Base-by-base conservation (phyloP, 2,888 invertebrate species). In the Tethea ocularis region DNA sequence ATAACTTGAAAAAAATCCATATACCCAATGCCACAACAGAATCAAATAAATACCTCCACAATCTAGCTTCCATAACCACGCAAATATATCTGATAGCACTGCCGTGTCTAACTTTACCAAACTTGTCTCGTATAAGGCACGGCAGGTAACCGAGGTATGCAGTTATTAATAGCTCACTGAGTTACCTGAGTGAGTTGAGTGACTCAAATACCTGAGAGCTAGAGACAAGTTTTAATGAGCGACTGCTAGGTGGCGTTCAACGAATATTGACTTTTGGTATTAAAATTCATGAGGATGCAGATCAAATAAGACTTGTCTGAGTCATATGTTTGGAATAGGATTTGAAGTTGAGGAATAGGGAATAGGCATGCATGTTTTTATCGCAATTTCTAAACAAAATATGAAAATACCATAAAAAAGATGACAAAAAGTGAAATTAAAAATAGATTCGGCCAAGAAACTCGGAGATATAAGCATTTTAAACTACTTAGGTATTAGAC, bases 171-270 rank as follows among this genome's bases (percentile, higher is more conserved):
- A 13, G 57, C 57, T 51, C 17, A 17, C 38, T 13, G 46, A 46
- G 46, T 46, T 46, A 46, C 8, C 20, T 26, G 60, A 60, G 58
- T 38, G 22, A 46, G n/a, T 33, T 46, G 61, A 60, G 60, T 38
- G 17, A 56, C 57, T 51, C 58, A 46, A 46, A 46, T 46, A 46
- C 46, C 46, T 46, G 7, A 59, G 61, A 15, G 52, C 15, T 29
- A 26, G 57, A 58, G 61, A 61, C 63, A 65, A 67, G 65, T 65
- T 67, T 65, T 65, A 67, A 67, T 67, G 65, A 67, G 65, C 65
- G 60, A 60, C 63, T 46, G 62, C 58, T 52, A 57, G 52, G 65
- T 59, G 62, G 66, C 61, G 60, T 52, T 64, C 59, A 46, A 46
- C 20, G 20, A 46, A 46, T 66, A 68, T 68, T 66, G 64, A 66